Base-by-base conservation (phyloP, 2,797 vertebrate species). In the Rhynchotus rufescens region DNA sequence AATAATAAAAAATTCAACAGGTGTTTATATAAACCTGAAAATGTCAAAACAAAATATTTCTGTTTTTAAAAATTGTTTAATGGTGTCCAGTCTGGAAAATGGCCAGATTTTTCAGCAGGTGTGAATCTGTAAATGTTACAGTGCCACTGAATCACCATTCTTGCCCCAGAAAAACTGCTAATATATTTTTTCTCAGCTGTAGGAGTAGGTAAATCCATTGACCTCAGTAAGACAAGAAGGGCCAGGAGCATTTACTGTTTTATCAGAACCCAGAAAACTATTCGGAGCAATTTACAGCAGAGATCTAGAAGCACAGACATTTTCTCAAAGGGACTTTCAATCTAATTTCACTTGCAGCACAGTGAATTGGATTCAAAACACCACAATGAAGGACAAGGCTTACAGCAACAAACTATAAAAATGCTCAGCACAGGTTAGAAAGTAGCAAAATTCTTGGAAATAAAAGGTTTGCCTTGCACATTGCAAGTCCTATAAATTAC, bases 101-200 rank as follows among this genome's bases (percentile, higher is more conserved):
- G 30, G 51, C n/a, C 84, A 56, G 25, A 60, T 47, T 85, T 87
- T 78, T 69, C 84, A 89, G 56, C 38, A 89, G 74, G 78, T 49
- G 38, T 32, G 65, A 83, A 84, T 61, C 79, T 62, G 22, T 57
- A 89, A 76, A 81, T 30, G 25, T 57, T 80, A 74, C 2, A 1
- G 56, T 72, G 74, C 44, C 71, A 66, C 62, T 10, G 32, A 89
- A 21, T 84, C 74, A 73, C 64, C 11, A 60, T 60, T 85, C 94
- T 83, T 85, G n/a, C 73, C 56, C 34, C 74, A 56, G 67, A 76
- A 95, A 91, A 89, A 32, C 38, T 62, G 71, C 56, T 71, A 30
- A 81, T 90, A 71, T 77, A 79, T 9, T 61, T 79, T 90, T 81
- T 21, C 15, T 79, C 60, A 61, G 56, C 65, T 85, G 23, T 64